Evolutionary conservation across 2,888 invertebrate species (phyloP).

Genomic region (Drosophila borealis): DNA sequence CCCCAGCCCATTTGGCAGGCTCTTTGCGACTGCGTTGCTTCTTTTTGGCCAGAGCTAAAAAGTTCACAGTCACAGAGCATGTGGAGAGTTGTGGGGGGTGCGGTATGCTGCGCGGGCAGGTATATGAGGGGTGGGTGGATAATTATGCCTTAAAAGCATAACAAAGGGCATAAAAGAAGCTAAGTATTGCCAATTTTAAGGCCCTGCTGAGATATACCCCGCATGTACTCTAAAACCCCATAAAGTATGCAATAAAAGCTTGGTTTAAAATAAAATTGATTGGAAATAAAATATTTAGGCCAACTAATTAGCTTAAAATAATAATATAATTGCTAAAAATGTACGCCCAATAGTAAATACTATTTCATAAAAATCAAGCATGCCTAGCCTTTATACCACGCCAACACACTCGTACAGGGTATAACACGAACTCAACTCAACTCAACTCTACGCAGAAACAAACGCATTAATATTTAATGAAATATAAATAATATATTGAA

Average conservation of each 20-base stretch:
- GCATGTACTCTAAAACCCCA: too few species aligned
- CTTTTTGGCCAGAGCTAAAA: slow-evolving; percentile 30
- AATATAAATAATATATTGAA: slow-evolving; percentile 69
- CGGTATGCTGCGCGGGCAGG: not conserved
- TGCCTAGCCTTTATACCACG: not conserved
- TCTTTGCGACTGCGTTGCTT: slow-evolving; percentile 24
- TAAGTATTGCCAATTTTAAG: not conserved
- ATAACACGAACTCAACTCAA: slow-evolving; percentile 23
- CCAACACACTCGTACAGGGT: slow-evolving; percentile 8
- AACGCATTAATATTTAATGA: slow-evolving; percentile 74
- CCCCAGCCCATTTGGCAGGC: slow-evolving; percentile 19
- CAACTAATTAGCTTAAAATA: too few species aligned
- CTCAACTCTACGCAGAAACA: slow-evolving; percentile 43
- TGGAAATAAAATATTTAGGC: too few species aligned
- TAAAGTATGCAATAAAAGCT: not conserved
- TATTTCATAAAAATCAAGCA: too few species aligned
- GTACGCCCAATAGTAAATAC: too few species aligned
- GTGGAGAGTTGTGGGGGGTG: not conserved
- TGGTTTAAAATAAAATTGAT: not conserved
- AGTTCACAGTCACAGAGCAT: slow-evolving; percentile 32
- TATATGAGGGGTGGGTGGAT: not conserved
- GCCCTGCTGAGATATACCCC: not conserved
- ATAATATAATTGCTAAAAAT: too few species aligned
- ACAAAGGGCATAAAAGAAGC: slow-evolving; percentile 23
- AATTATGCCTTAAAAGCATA: slow-evolving; percentile 39